A percentile compares a stretch with the other conserved stretches of the same genome.
Conservation (phyloP, 2,888 invertebrate species). For the Amblyjoppa fuscipennis region DNA sequence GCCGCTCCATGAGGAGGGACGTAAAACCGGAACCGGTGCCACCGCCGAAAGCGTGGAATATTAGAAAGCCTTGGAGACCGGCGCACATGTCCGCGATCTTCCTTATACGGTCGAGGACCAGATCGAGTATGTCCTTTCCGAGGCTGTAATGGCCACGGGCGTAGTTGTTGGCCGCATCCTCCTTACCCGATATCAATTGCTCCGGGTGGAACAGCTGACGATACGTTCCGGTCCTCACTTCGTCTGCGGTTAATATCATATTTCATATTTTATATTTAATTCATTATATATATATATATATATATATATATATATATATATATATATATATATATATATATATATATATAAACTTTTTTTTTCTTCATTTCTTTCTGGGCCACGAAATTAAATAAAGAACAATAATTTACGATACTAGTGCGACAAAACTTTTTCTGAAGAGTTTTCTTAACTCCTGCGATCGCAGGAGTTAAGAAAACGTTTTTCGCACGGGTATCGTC, state of each 20-base stretch:
- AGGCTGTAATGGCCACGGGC: conserved; percentile 90
- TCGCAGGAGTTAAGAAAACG: too few species aligned
- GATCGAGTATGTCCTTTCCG: conserved; percentile 88
- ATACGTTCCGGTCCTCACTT: conserved; percentile 87
- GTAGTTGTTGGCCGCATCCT: conserved; percentile 90
- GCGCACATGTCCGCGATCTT: conserved; percentile 87
- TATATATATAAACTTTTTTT: not conserved
- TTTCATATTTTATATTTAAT: not conserved
- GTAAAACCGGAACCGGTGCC: conserved; percentile 89
- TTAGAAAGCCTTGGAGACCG: conserved; percentile 87
- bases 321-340: too few species aligned
- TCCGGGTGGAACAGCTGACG: conserved; percentile 89
- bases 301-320: not conserved
- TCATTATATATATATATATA: too few species aligned
- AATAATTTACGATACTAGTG: too few species aligned
- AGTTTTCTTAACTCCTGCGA: too few species aligned
- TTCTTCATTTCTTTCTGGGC: not conserved
- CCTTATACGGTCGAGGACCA: conserved; percentile 87
- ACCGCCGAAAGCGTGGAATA: conserved; percentile 88
- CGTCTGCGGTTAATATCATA: conserved; percentile 79
- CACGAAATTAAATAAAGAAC: too few species aligned
- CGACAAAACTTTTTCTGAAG: too few species aligned
- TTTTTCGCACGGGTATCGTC: too few species aligned
- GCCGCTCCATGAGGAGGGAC: conserved; percentile 87
- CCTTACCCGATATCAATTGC: conserved; percentile 90